Base-by-base conservation (phyloP, 2,888 invertebrate species). In the Drosophila pullipes region DNA sequence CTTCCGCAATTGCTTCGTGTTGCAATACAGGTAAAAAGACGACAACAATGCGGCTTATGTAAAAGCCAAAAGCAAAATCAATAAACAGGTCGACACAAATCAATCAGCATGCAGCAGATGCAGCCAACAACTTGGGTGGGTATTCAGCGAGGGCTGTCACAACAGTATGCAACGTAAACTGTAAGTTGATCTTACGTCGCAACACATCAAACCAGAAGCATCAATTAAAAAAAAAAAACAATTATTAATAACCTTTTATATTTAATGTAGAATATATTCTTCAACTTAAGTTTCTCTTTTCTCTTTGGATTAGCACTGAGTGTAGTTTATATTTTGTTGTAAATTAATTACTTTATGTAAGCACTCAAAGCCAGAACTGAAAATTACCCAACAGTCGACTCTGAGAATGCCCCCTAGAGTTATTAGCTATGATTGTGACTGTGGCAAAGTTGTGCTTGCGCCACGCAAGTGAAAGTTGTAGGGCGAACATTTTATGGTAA, bases 1-100 rank as follows among this genome's bases (percentile, higher is more conserved):
- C 87, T 89, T 88, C 87, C 87, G 89, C 85, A 82, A 78, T 69
- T 88, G 81, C 75, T 74, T 79, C 76, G 78, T 82, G 83, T 78
- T 78, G 85, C 82, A 81, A 82, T 74, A 66, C 66, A 60, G 61
- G 52, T 67, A 49, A 55, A 69, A 61, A 55, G 58, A 9, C 69
- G 50, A 49, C 67, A 60, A 28, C 37, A 65, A 50, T 47, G 59
- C 53, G 64, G 49, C 83, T 87, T 87, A 87, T 80, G 76, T 88
- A 87, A 87, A 78, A 70, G 64, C 67, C 71, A 61, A 68, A 71
- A 68, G 44, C 70, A 69, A 41, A 72, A 72, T 57, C 80, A 82
- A 82, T 74, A 79, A 82, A 76, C 87, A 73, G 78, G 81, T 85
- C 74, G 79, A 63, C 79, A 76, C 76, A 68, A 86, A 84, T 83